Conservation (phyloP, 2,113 vertebrate genomes). For the Turdus rufiventris region DNA sequence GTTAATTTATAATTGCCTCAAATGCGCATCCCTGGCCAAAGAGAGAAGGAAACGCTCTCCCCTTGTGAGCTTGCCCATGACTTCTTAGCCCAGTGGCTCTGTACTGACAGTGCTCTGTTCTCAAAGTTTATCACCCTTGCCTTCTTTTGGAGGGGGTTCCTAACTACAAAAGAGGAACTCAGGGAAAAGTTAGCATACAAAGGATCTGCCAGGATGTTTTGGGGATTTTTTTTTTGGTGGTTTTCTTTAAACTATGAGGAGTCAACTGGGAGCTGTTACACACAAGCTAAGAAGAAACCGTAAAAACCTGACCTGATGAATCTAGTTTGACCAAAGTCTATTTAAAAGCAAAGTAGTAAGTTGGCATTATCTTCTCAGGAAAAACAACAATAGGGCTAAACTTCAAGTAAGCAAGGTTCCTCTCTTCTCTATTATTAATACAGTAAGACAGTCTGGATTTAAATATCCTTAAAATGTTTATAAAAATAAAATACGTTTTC, state of each 20-base stretch:
- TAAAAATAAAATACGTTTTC: slow-evolving; percentile 9
- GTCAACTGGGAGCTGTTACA: background rate
- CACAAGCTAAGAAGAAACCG: background rate
- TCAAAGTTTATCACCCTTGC: background rate
- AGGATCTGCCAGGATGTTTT: background rate
- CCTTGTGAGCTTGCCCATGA: background rate
- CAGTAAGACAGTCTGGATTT: background rate
- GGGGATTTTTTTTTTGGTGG: background rate
- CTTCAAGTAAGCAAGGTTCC: background rate
- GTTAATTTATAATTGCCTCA: background rate
- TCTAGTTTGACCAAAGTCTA: background rate
- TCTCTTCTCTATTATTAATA: background rate
- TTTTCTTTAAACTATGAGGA: background rate
- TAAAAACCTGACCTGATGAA: background rate
- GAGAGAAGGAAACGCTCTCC: background rate
- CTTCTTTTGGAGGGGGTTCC: background rate
- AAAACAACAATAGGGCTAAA: background rate
- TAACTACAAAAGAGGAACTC: background rate
- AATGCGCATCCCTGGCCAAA: background rate
- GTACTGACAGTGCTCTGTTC: background rate
- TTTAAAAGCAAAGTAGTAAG: background rate
- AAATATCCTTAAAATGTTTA: background rate
- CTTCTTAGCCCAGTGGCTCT: background rate
- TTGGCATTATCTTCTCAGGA: background rate
- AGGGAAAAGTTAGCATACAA: background rate